Percentiles rank a stretch among this genome's conserved stretches.
Evolutionary conservation across 2,888 invertebrate species (phyloP).

Genomic region (Fabriciana adippe): DNA sequence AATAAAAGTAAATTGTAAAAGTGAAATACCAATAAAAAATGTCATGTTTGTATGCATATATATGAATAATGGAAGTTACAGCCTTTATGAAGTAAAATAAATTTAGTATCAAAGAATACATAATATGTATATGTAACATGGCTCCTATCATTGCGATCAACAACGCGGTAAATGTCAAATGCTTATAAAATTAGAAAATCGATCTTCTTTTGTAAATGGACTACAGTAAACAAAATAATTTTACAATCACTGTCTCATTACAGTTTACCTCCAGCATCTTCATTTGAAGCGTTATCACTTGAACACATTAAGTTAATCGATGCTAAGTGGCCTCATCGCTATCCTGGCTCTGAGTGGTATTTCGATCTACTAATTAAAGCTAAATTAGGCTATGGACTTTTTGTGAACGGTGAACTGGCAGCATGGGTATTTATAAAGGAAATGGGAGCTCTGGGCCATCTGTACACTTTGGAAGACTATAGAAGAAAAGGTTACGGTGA

Average conservation of each 20-base stretch:
- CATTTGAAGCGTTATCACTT: slow-evolving; percentile 47
- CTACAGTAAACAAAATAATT: no score
- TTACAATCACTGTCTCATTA: slow-evolving; percentile 30
- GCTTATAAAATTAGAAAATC: no score
- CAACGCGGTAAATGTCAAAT: no score
- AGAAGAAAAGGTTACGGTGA: slow-evolving; percentile 61
- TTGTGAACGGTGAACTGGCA: slow-evolving; percentile 45
- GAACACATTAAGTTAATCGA: slow-evolving; percentile 51
- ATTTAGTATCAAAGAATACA: no score
- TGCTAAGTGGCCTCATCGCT: slow-evolving; percentile 57
- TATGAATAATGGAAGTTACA: no score
- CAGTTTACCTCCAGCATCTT: slow-evolving; percentile 49
- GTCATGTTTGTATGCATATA: no score
- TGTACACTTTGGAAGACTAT: slow-evolving; percentile 56
- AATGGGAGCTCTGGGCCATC: slow-evolving; percentile 55
- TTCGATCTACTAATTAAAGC: slow-evolving; percentile 53
- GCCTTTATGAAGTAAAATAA: no score
- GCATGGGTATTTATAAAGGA: slow-evolving; percentile 60
- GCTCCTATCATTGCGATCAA: no score
- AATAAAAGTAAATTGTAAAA: no score
- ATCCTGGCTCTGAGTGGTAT: slow-evolving; percentile 49
- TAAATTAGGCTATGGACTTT: slow-evolving; percentile 58
- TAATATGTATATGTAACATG: no score
- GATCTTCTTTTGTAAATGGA: neutral
- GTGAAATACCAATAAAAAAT: no score